Conservation (phyloP, 30 jellyfish, hydroid and myxozoan species). For the Hydractinia echinata region DNA sequence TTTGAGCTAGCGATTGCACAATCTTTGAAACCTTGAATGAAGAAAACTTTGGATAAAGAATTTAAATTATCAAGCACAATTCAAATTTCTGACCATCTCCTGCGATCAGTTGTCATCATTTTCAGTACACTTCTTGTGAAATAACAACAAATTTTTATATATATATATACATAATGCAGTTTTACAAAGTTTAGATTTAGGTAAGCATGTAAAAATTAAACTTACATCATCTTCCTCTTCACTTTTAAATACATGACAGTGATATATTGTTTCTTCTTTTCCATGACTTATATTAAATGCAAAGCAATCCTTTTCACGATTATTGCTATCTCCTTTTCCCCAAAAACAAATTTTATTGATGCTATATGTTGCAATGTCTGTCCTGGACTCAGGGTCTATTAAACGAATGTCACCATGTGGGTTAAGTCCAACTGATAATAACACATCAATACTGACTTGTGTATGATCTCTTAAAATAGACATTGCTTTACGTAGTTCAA, state of each 20-base stretch:
- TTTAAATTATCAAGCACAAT: too few relatives aligned
- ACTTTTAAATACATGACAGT: slow-evolving; percentile 88
- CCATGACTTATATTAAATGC: slow-evolving; percentile 83
- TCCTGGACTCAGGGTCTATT: slow-evolving; percentile 61
- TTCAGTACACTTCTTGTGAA: too few relatives aligned
- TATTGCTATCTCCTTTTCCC: slow-evolving; percentile 83
- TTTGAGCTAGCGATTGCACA: slow-evolving; percentile 27
- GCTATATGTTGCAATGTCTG: slow-evolving; percentile 67
- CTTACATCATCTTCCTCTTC: slow-evolving; percentile 81
- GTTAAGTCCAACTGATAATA: slow-evolving; percentile 52
- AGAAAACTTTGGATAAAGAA: too few relatives aligned
- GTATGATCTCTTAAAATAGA: slow-evolving; percentile 70
- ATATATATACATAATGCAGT: neutral
- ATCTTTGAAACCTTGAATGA: neutral
- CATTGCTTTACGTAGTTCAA: slow-evolving; percentile 70
- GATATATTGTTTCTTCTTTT: slow-evolving; percentile 50
- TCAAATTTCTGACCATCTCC: too few relatives aligned
- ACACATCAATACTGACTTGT: slow-evolving; percentile 37
- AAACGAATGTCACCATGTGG: slow-evolving; percentile 48
- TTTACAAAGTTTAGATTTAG: neutral
- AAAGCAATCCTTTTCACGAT: slow-evolving; percentile 65
- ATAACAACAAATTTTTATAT: too few relatives aligned
- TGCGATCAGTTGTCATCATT: too few relatives aligned
- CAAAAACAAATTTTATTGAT: slow-evolving; percentile 61
- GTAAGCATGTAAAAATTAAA: neutral